Evolutionary conservation across 1,140 invertebrate species (phyloP).

Genomic region (Bombus consobrinus): DNA sequence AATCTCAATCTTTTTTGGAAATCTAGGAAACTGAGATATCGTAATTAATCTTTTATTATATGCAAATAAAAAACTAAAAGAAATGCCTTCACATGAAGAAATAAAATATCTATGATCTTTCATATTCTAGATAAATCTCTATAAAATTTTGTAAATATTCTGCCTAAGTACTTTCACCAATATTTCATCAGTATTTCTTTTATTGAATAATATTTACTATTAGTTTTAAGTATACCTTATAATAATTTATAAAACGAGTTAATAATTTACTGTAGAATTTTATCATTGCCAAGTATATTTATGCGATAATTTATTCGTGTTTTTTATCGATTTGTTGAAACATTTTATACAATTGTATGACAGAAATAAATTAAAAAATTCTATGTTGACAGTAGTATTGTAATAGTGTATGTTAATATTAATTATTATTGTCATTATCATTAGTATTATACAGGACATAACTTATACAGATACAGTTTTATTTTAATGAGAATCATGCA

Average conservation of each 20-base stretch:
- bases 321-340: slow-evolving; percentile 5
- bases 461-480: slow-evolving; percentile 17
- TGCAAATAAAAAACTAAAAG: not conserved
- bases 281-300: slow-evolving; percentile 27
- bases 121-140: not conserved
- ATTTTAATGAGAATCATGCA: slow-evolving; percentile 1
- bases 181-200: slow-evolving; percentile 31
- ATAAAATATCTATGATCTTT: not conserved
- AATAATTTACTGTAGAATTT: not conserved
- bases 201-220: slow-evolving; percentile 30
- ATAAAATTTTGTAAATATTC: slow-evolving; percentile 7
- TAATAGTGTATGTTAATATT: not conserved
- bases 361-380: slow-evolving; percentile 3
- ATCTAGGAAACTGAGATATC: not conserved
- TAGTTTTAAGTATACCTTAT: not conserved
- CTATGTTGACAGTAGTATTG: slow-evolving; percentile 13
- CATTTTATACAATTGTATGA: slow-evolving; percentile 29
- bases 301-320: slow-evolving; percentile 33
- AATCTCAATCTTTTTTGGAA: not conserved
- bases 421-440: slow-evolving; percentile 8
- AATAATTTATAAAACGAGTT: slow-evolving; percentile 9
- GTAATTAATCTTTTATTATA: not conserved
- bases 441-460: not conserved
- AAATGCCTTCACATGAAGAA: not conserved
- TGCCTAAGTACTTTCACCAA: slow-evolving; percentile 4